Evolutionary conservation across 2,797 vertebrate genomes (phyloP).

Genomic region (Oryzias sinensis): DNA sequence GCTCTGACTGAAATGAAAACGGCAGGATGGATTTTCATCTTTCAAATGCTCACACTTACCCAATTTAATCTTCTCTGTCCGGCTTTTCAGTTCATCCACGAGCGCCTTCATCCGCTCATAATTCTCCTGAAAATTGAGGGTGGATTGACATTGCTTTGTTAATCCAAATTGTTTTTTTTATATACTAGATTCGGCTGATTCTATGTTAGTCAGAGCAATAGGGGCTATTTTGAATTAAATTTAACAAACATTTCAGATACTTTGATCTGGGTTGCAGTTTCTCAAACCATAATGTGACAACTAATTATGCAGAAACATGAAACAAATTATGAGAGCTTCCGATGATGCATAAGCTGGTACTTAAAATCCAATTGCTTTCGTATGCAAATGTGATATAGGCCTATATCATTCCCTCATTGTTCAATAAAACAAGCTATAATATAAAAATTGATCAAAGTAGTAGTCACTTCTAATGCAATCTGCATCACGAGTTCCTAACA

Average conservation of each 20-base stretch:
- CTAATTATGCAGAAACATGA: conserved; percentile 6
- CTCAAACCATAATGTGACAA: too few relatives aligned
- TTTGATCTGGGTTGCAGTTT: background rate
- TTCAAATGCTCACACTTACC: conserved; percentile 76
- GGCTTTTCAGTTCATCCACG: conserved; percentile 82
- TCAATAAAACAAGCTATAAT: too few relatives aligned
- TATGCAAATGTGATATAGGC: too few relatives aligned
- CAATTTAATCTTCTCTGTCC: conserved; percentile 85
- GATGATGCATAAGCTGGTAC: background rate
- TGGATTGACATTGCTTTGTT: background rate
- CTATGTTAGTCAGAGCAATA: too few relatives aligned
- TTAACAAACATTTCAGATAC: background rate
- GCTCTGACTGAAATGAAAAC: conserved; percentile 3
- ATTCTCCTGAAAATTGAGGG: conserved; percentile 84
- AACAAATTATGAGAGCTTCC: background rate
- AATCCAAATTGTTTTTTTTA: background rate
- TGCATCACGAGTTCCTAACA: too few relatives aligned
- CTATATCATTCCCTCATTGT: too few relatives aligned
- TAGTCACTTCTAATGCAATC: too few relatives aligned
- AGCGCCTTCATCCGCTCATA: conserved; percentile 91
- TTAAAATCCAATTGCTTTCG: too few relatives aligned
- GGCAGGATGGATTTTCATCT: background rate
- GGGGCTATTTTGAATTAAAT: too few relatives aligned
- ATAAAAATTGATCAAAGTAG: too few relatives aligned
- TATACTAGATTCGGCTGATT: too few relatives aligned